Base-by-base conservation (phyloP, 2,888 invertebrate species). In the Elegia similella region DNA sequence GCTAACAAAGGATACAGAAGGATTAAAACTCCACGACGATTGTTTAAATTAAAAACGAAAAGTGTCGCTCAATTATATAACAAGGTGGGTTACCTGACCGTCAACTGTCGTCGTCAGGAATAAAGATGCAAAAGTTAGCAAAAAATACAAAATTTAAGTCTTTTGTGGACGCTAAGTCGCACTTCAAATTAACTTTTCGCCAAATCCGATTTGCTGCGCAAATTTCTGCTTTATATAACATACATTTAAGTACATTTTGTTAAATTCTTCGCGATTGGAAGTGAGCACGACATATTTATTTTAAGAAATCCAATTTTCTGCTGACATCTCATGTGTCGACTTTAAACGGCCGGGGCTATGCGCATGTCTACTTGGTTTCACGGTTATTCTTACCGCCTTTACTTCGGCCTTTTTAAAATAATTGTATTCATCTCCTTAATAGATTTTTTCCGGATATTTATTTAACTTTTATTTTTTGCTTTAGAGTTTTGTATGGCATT, bases 251-350 rank as follows among this genome's bases (percentile, higher is more conserved):
- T 70, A 61, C 61, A 61, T 61, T 77, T 77, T 82, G 60, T 42
- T 8, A 43, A 60, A 56, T 60, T 16, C 16, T 23, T 30, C 50
- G 57, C 59, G 72, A 82, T 80, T 82, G 80, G 80, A 84, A 82
- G 80, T 79, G 78, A 81, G 82, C 81, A 82, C 80, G 88, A 89
- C 89, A 89, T 89, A 88, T 91, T 91, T 91, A 91, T 90, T 90
- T 89, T 88, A 85, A 87, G 76, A 88, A 91, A 91, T 91, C 91
- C 91, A 90, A 91, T 91, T 91, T 91, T 90, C 89, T 89, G 89
- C 89, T 85, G 91, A 89, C 91, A 86, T 88, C 82, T 89, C 88
- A 88, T 86, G 89, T 90, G 91, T 91, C 90, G 87, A 80, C 90
- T 91, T 90, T 89, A 88, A 88, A 77, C 86, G 85, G 76, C 83